These are phyloP conservation scores for Orius insidiosus DNA, from an alignment of 1,140 invertebrate genomes.

Conservation along the genomic window DNA sequence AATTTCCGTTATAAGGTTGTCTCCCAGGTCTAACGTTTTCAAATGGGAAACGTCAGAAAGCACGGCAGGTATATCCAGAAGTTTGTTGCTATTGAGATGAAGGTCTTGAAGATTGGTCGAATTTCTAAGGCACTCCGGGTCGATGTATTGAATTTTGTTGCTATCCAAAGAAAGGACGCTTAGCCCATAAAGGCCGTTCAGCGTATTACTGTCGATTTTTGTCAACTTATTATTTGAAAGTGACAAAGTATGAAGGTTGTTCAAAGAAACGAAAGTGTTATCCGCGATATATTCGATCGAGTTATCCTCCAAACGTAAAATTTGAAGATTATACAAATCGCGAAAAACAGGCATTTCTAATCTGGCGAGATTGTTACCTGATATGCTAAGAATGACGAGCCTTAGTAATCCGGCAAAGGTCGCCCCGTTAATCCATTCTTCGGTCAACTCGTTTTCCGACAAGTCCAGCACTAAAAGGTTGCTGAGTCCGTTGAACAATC, in stretches of 20 bases:
- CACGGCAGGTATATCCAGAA: constrained; percentile 68
- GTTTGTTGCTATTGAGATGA: constrained; percentile 73
- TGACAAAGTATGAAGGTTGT: constrained; percentile 67
- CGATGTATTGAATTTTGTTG: constrained; percentile 59
- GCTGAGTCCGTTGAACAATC: constrained; percentile 62
- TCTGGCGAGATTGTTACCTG: constrained; percentile 59
- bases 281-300: constrained; percentile 61
- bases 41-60: constrained; percentile 59
- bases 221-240: constrained; percentile 72
- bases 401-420: constrained; percentile 68
- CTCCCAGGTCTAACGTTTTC: constrained; percentile 71
- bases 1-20: constrained; percentile 71
- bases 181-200: constrained; percentile 59
- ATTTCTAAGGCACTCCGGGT: constrained; percentile 64
- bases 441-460: constrained; percentile 67
- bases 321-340: constrained; percentile 63
- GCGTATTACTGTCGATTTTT: constrained; percentile 53
- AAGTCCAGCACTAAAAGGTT: constrained; percentile 68
- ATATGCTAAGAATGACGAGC: constrained; percentile 63
- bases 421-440: constrained; percentile 71
- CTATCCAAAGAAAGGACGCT: constrained; percentile 66
- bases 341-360: constrained; percentile 62
- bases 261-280: constrained; percentile 61
- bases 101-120: constrained; percentile 70
- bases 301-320: constrained; percentile 67